phyloP scores from a whole-genome alignment of 2,797 vertebrate genomes.

The Phrynocephalus forsythii region DNA sequence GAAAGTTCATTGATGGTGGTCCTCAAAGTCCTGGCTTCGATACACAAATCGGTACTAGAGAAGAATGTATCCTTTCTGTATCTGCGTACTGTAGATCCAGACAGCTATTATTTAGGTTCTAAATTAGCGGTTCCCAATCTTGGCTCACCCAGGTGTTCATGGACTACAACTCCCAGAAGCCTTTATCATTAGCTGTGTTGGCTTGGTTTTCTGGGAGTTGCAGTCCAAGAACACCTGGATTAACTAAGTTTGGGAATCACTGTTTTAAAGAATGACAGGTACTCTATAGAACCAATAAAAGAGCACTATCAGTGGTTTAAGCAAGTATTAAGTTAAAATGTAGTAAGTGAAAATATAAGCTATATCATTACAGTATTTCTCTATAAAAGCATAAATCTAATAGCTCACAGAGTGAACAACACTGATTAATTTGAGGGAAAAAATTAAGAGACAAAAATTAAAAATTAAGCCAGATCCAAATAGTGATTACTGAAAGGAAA shows the following conservation, averaged over 20 bases:
- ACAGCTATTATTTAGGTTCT: not conserved
- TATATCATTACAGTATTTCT: too few relatives aligned
- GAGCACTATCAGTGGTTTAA: not conserved
- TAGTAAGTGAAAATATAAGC: not conserved
- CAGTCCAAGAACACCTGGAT: too few relatives aligned
- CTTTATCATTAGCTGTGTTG: too few relatives aligned
- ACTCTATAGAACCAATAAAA: not conserved
- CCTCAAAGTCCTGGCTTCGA: not conserved
- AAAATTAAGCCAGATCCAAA: not conserved
- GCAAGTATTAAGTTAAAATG: not conserved
- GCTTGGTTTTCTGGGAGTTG: too few relatives aligned
- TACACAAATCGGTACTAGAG: not conserved
- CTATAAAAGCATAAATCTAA: not conserved
- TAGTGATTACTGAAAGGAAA: not conserved
- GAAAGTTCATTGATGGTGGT: not conserved
- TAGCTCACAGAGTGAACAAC: not conserved
- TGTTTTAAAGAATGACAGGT: not conserved
- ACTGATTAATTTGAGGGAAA: not conserved
- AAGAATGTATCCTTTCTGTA: not conserved
- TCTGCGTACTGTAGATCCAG: not conserved
- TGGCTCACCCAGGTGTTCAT: too few relatives aligned
- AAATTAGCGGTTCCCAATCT: not conserved
- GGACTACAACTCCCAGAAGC: too few relatives aligned
- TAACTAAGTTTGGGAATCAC: too few relatives aligned
- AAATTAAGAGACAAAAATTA: too few relatives aligned